A percentile compares a stretch with the other conserved stretches of the same genome.
phyloP scores from a whole-genome alignment of 2,888 invertebrate species.

The Orthosia cruda region DNA sequence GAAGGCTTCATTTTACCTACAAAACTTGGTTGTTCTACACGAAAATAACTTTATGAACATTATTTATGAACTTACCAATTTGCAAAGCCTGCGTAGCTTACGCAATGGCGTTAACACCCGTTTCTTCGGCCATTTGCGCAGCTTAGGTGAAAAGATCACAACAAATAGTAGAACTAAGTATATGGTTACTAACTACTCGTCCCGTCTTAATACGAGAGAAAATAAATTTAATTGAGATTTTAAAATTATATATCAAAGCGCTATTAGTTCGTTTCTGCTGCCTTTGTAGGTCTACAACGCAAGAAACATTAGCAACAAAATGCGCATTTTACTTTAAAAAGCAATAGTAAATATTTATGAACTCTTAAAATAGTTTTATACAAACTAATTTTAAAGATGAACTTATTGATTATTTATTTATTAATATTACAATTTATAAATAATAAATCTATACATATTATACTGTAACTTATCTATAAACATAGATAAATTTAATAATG shows the following conservation, averaged over 20 bases:
- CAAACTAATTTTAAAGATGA: slow-evolving; percentile 11
- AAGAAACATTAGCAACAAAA: slow-evolving; percentile 11
- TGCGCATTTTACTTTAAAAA: slow-evolving; percentile 4
- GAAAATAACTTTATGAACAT: slow-evolving; percentile 33
- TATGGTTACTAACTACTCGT: slow-evolving; percentile 33
- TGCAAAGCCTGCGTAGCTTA: slow-evolving; percentile 56
- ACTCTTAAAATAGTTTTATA: slow-evolving; percentile 2
- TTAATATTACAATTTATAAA: slow-evolving; percentile 32
- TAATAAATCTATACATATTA: slow-evolving; percentile 46
- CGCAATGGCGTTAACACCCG: slow-evolving; percentile 51
- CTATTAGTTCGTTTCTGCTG: slow-evolving; percentile 9
- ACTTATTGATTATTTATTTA: slow-evolving; percentile 22
- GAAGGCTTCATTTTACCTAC: slow-evolving; percentile 5
- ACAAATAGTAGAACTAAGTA: slow-evolving; percentile 36
- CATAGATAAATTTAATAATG: slow-evolving; percentile 50
- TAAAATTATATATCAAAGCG: neutral
- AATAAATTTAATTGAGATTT: neutral
- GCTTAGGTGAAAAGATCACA: slow-evolving; percentile 12
- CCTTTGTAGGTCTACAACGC: neutral
- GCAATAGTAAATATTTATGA: neutral
- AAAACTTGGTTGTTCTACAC: slow-evolving; percentile 15
- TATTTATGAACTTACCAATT: slow-evolving; percentile 44
- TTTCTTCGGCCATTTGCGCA: slow-evolving; percentile 48
- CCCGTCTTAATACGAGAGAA: slow-evolving; percentile 6
- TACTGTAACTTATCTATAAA: slow-evolving; percentile 34